Conservation (phyloP, 2,113 vertebrate species). For the Hemiscyllium ocellatum region DNA sequence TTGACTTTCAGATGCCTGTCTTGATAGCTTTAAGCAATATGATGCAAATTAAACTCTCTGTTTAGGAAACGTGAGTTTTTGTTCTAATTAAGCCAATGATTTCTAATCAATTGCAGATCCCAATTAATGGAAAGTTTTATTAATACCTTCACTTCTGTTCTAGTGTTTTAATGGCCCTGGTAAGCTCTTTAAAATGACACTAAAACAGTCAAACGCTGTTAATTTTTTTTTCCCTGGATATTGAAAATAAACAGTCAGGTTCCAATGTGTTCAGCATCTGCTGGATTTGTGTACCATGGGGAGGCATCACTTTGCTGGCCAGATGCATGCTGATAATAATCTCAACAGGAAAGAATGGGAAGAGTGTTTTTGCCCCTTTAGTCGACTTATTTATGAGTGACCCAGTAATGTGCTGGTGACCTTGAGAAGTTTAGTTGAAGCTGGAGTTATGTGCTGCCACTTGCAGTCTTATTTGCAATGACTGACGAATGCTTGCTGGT, state of each 20-base stretch:
- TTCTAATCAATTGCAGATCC: conserved; percentile 37
- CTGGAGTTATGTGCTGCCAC: conserved; percentile 58
- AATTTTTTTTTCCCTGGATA: conserved; percentile 38
- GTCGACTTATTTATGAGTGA: conserved; percentile 67
- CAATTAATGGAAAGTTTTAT: conserved; percentile 38
- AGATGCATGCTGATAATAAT: conserved; percentile 37
- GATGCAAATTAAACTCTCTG: conserved; percentile 31
- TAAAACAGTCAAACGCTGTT: conserved; percentile 35
- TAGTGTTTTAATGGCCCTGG: conserved; percentile 35
- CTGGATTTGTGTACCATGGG: conserved; percentile 30
- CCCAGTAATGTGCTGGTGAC: conserved; percentile 56
- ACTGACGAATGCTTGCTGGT: conserved; percentile 43
- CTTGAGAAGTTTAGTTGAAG: conserved; percentile 65
- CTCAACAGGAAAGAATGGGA: conserved; percentile 34
- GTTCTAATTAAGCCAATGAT: conserved; percentile 32
- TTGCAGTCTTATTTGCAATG: conserved; percentile 52
- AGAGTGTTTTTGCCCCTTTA: conserved; percentile 38
- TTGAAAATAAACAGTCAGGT: conserved; percentile 36
- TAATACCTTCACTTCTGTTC: conserved; percentile 38
- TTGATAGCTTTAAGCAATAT: conserved; percentile 15
- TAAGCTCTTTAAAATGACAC: conserved; percentile 37
- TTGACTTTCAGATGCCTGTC: conserved; percentile 25
- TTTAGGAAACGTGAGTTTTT: conserved; percentile 30
- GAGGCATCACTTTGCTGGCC: conserved; percentile 33
- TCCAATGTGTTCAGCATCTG: conserved; percentile 38